A percentile compares a stretch with the other conserved stretches of the same genome.
Evolutionary conservation across 2,888 invertebrate genomes (phyloP).

Genomic region (Prosapia bicincta): DNA sequence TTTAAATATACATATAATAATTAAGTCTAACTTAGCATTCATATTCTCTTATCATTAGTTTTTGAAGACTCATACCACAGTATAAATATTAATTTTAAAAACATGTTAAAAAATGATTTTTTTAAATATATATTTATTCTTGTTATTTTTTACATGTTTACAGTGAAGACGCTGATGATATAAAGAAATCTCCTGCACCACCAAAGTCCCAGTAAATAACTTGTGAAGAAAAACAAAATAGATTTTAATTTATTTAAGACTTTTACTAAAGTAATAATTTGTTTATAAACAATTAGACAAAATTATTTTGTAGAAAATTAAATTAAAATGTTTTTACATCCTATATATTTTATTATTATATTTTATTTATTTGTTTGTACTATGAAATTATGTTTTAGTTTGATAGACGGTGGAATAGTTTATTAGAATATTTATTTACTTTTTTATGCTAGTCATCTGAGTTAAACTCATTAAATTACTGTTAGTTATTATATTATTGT

Average conservation of each 20-base stretch:
- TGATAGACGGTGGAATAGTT: slow-evolving; percentile 11
- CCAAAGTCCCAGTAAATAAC: neutral
- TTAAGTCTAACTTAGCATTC: no score
- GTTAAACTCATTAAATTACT: neutral
- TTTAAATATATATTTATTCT: no score
- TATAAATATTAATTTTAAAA: no score
- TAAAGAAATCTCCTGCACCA: neutral
- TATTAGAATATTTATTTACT: slow-evolving; percentile 7
- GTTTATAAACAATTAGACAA: neutral
- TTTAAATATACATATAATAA: no score
- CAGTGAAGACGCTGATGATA: neutral
- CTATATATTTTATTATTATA: slow-evolving; percentile 25
- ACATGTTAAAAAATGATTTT: no score
- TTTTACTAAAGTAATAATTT: neutral
- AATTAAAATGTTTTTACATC: slow-evolving; percentile 22
- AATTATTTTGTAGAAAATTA: neutral
- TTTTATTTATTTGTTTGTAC: slow-evolving; percentile 25
- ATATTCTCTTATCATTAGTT: no score
- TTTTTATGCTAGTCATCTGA: slow-evolving; percentile 2
- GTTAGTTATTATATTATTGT: no score
- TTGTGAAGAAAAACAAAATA: neutral
- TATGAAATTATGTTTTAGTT: slow-evolving; percentile 20
- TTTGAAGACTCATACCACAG: no score
- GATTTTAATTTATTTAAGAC: neutral
- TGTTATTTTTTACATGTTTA: no score